Conservation (phyloP, 2,113 vertebrate genomes). For the Oxyruncus cristatus region DNA sequence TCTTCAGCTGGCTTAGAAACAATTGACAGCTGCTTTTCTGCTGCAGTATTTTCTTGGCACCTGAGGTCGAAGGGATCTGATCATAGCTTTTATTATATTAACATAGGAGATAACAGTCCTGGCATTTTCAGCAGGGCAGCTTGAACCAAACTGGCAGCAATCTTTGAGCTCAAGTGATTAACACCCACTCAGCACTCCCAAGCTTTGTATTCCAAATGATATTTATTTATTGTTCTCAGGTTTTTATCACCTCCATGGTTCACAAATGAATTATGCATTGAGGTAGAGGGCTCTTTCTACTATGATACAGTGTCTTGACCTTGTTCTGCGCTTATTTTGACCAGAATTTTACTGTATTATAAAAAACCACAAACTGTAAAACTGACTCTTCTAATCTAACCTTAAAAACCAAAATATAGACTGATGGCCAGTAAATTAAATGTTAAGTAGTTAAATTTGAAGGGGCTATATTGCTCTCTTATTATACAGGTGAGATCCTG, state of each 20-base stretch:
- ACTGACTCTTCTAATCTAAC: neutral
- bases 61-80: slow-evolving; percentile 26
- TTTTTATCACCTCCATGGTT: neutral
- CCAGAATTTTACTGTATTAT: neutral
- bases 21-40: slow-evolving; percentile 60
- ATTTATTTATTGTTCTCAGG: slow-evolving; percentile 28
- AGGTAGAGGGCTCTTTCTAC: neutral
- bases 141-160: neutral
- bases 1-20: neutral
- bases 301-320: neutral
- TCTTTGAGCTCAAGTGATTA: neutral
- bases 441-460: neutral
- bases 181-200: neutral
- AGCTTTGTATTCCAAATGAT: neutral
- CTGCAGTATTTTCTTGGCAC: slow-evolving; percentile 19
- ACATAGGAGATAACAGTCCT: neutral
- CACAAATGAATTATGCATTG: slow-evolving; percentile 41
- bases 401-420: neutral
- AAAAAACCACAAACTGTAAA: neutral
- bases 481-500: neutral
- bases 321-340: neutral
- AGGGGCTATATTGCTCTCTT: neutral
- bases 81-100: slow-evolving; percentile 36
- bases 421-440: neutral
- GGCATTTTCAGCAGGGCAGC: neutral